Conservation (phyloP, 2,797 vertebrate species). For the Mormyrus proboscirostris region DNA sequence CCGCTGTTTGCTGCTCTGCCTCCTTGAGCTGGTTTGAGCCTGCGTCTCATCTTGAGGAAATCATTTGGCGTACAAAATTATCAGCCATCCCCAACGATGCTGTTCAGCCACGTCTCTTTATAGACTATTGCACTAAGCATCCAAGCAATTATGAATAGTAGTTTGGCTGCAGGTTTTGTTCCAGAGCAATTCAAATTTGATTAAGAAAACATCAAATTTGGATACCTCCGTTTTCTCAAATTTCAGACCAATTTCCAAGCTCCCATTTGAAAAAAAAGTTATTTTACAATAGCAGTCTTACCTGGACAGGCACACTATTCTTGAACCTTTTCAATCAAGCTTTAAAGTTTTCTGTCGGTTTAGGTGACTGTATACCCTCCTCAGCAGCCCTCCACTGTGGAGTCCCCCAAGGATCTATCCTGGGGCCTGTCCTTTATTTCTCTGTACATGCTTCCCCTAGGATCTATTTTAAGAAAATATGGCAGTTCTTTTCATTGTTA, state of each 20-base stretch:
- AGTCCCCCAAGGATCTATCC: background rate
- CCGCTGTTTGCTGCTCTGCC: background rate
- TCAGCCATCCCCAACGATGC: background rate
- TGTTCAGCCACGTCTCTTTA: background rate
- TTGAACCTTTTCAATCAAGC: too few relatives aligned
- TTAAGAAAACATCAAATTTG: background rate
- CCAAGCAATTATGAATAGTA: background rate
- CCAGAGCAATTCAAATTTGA: background rate
- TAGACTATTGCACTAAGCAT: background rate
- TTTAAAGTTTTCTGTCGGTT: background rate
- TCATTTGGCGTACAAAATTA: background rate
- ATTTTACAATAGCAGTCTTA: too few relatives aligned
- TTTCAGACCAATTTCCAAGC: background rate
- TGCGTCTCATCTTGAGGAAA: too few relatives aligned
- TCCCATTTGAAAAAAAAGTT: background rate
- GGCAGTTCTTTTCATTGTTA: too few relatives aligned
- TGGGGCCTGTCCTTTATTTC: background rate
- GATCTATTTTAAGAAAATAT: background rate
- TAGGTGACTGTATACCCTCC: background rate
- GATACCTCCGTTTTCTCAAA: background rate
- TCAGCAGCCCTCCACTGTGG: background rate
- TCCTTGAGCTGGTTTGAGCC: background rate
- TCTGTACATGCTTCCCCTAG: background rate
- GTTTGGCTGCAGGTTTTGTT: background rate
- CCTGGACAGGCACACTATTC: too few relatives aligned